Conservation (phyloP, 2,113 vertebrate genomes). For the Dasypus novemcinctus region DNA sequence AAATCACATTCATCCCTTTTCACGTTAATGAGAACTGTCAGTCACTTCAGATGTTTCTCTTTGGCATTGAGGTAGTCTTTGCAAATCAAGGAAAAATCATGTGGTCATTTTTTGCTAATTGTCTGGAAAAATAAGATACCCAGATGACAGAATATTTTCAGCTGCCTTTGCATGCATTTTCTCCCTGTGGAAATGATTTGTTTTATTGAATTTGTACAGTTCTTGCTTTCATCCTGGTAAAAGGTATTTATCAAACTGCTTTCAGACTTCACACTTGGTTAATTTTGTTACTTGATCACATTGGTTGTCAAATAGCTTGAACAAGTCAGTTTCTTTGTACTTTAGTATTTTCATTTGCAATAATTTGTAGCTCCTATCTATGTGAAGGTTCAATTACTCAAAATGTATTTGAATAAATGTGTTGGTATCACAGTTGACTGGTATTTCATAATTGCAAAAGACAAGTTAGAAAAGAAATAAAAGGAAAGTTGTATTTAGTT, state of each 20-base stretch:
- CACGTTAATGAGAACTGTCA: not conserved
- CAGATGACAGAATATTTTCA: slow-evolving; percentile 43
- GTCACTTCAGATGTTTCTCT: not conserved
- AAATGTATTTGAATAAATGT: slow-evolving; percentile 48
- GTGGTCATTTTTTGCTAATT: slow-evolving; percentile 42
- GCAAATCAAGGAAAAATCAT: not conserved
- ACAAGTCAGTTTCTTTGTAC: slow-evolving; percentile 34
- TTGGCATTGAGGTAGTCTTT: not conserved
- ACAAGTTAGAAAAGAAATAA: not conserved
- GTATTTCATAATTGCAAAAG: slow-evolving; percentile 42
- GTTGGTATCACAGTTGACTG: slow-evolving; percentile 36
- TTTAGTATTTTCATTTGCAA: slow-evolving; percentile 42
- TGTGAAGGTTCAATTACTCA: slow-evolving; percentile 52
- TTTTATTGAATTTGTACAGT: slow-evolving; percentile 54
- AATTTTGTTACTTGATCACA: slow-evolving; percentile 3
- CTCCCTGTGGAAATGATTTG: slow-evolving; percentile 52
- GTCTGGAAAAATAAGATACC: slow-evolving; percentile 42
- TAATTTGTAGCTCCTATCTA: not conserved
- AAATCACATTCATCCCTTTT: not conserved
- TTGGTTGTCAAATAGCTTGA: slow-evolving; percentile 53
- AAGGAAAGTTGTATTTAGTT: not conserved
- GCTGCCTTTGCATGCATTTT: slow-evolving; percentile 35
- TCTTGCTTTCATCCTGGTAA: slow-evolving; percentile 34
- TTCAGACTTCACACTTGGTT: slow-evolving; percentile 56
- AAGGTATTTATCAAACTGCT: slow-evolving; percentile 66